These are phyloP conservation scores for Catocala fraxini DNA, from an alignment of 2,888 invertebrate species.

Conservation along the genomic window DNA sequence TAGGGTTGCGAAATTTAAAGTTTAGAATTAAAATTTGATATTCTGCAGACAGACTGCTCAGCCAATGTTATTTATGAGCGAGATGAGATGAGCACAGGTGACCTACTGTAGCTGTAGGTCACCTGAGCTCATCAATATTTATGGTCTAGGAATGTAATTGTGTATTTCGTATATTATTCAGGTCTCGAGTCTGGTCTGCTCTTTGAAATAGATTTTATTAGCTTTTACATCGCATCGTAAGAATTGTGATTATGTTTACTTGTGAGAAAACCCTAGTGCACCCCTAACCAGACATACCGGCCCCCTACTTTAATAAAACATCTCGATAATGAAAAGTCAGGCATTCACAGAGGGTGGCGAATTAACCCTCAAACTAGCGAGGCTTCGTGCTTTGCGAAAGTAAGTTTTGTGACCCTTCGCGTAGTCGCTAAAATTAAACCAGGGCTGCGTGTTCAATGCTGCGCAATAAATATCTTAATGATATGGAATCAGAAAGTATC, in stretches of 20 bases:
- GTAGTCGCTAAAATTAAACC: constrained; percentile 73
- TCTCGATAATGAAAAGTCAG: constrained; percentile 88
- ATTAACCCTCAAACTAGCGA: constrained; percentile 72
- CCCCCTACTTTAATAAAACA: constrained; percentile 86
- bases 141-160: background rate
- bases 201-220: background rate
- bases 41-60: background rate
- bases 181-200: background rate
- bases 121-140: background rate
- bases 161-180: background rate
- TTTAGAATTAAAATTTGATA: constrained; percentile 9
- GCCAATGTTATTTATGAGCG: background rate
- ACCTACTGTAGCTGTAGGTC: background rate
- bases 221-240: background rate
- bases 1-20: constrained; percentile 52
- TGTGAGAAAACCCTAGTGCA: constrained; percentile 72
- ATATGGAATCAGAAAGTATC: constrained; percentile 87
- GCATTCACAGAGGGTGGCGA: constrained; percentile 84
- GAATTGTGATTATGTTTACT: constrained; percentile 31
- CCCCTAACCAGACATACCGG: constrained; percentile 69
- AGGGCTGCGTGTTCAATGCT: constrained; percentile 52
- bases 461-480: constrained; percentile 86
- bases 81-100: no score
- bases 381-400: constrained; percentile 60
- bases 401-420: constrained; percentile 66